A percentile compares a stretch with the other conserved stretches of the same genome.
Evolutionary conservation across 2,888 invertebrate species (phyloP).

Genomic region (Dione vanillae): DNA sequence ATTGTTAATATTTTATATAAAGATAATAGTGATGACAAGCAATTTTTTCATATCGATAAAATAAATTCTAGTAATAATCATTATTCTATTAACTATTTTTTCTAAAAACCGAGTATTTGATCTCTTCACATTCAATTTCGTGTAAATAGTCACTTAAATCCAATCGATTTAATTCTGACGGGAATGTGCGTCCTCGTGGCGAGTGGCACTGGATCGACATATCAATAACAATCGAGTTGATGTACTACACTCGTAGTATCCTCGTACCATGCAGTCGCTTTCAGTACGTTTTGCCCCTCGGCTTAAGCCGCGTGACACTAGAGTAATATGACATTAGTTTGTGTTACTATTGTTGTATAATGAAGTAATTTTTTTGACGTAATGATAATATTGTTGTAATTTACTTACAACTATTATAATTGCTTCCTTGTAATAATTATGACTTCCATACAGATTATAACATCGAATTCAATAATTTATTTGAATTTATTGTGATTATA

Average conservation of each 20-base stretch:
- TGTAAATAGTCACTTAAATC: slow-evolving; percentile 40
- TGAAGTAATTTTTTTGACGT: not conserved
- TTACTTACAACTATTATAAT: not conserved
- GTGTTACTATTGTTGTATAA: not conserved
- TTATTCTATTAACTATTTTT: not conserved
- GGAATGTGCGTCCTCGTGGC: slow-evolving; percentile 46
- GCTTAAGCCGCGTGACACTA: slow-evolving; percentile 28
- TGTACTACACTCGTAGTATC: slow-evolving; percentile 53
- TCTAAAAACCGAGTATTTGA: slow-evolving; percentile 13
- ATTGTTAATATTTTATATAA: too few relatives aligned
- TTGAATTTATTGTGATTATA: too few relatives aligned
- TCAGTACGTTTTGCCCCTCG: slow-evolving; percentile 42
- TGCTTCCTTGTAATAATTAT: not conserved
- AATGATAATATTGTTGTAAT: not conserved
- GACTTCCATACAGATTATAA: too few relatives aligned
- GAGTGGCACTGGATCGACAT: slow-evolving; percentile 52
- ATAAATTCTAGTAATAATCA: not conserved
- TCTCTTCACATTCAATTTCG: slow-evolving; percentile 31
- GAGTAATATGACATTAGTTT: not conserved
- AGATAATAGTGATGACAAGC: too few relatives aligned
- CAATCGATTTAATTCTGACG: slow-evolving; percentile 46
- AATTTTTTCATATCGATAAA: not conserved
- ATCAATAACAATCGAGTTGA: slow-evolving; percentile 65
- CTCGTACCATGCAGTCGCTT: slow-evolving; percentile 43
- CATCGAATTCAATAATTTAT: too few relatives aligned